phyloP scores from a whole-genome alignment of 2,113 vertebrate species.

The Charadrius vociferus region DNA sequence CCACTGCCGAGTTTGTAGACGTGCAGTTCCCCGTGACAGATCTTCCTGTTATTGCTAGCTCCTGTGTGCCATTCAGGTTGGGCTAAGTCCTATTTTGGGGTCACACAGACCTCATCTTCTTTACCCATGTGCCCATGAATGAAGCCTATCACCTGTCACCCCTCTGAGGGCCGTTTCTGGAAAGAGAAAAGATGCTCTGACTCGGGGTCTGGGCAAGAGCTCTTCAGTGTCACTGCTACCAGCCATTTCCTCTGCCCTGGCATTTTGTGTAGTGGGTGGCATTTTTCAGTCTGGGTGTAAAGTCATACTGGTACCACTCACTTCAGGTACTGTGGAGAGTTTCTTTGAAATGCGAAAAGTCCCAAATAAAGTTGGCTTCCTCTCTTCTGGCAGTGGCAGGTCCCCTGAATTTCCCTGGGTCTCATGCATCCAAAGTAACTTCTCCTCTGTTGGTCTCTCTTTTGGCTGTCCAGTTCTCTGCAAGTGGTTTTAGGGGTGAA shows the following conservation, averaged over 20 bases:
- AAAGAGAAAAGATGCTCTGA: neutral
- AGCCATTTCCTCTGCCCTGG: neutral
- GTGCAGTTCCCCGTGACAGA: neutral
- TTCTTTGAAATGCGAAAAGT: conserved; percentile 15
- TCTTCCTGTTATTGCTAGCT: neutral
- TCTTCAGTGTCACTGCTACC: neutral
- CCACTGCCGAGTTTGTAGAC: neutral
- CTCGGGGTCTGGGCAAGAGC: neutral
- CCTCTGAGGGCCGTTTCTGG: neutral
- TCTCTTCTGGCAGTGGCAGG: neutral
- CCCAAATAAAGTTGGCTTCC: conserved; percentile 6
- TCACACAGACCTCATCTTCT: neutral
- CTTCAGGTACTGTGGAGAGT: neutral
- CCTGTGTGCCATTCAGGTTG: neutral
- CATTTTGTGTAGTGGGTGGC: neutral
- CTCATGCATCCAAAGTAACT: neutral
- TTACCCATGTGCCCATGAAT: neutral
- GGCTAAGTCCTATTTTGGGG: neutral
- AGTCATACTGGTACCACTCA: neutral
- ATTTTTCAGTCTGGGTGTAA: neutral
- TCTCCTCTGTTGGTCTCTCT: neutral
- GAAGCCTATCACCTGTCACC: neutral
- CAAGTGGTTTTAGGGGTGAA: neutral
- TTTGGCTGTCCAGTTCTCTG: neutral
- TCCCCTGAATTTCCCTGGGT: conserved; percentile 12